Evolutionary conservation across 1,140 invertebrate species (phyloP).

Genomic region (Luehdorfia chinensis): DNA sequence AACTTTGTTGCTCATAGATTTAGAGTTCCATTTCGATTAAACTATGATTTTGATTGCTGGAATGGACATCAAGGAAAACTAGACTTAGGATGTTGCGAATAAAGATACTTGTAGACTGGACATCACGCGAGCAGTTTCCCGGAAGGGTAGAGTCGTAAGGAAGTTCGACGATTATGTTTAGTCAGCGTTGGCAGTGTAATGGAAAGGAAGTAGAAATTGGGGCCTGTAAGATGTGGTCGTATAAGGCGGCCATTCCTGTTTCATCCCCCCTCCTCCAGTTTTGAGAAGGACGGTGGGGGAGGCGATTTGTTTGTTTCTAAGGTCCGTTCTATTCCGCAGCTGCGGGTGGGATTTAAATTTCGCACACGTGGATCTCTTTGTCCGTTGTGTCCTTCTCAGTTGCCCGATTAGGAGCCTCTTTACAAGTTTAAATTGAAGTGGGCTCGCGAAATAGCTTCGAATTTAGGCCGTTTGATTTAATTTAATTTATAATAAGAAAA

Average conservation of each 20-base stretch:
- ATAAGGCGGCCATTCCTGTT: conserved; percentile 65
- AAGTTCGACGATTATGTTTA: conserved; percentile 76
- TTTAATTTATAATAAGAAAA: conserved; percentile 3
- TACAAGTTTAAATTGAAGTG: conserved; percentile 68
- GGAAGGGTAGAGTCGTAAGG: conserved; percentile 75
- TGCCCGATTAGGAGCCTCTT: conserved; percentile 62
- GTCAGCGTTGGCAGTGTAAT: conserved; percentile 72
- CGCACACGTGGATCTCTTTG: conserved; percentile 57
- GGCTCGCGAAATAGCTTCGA: conserved; percentile 47
- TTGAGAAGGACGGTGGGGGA: conserved; percentile 33
- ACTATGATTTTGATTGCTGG: background rate
- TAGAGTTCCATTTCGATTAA: conserved; percentile 27
- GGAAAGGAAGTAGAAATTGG: conserved; percentile 76
- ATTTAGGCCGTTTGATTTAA: conserved; percentile 20
- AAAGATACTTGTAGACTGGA: conserved; percentile 32
- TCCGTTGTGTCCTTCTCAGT: conserved; percentile 58
- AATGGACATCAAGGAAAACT: conserved; percentile 25
- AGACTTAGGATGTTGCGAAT: conserved; percentile 23
- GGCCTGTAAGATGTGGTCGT: conserved; percentile 75
- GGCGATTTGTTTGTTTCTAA: conserved; percentile 72
- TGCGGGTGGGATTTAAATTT: conserved; percentile 73
- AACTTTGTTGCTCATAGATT: conserved; percentile 24
- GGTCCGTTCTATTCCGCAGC: conserved; percentile 53
- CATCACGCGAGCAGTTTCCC: conserved; percentile 43
- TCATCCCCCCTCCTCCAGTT: conserved; percentile 33